A percentile compares a stretch with the other conserved stretches of the same genome.
phyloP scores from a whole-genome alignment of 2,797 vertebrate genomes.

The Streptopelia turtur region DNA sequence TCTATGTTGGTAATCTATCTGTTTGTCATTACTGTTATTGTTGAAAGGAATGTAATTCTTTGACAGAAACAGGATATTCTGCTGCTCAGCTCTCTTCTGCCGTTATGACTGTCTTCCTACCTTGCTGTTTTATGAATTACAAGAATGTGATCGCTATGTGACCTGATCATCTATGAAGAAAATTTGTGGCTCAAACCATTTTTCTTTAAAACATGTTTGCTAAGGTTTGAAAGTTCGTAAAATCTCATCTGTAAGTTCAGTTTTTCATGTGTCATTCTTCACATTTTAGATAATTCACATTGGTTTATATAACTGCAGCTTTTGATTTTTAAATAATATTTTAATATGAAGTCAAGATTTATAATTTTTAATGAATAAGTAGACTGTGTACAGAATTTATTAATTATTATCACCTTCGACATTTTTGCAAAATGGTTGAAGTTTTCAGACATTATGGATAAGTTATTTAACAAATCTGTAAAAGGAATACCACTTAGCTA shows the following conservation, averaged over 20 bases:
- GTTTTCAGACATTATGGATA: slow-evolving; percentile 56
- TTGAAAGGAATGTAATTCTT: slow-evolving; percentile 56
- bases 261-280: background rate
- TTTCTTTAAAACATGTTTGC: slow-evolving; percentile 56
- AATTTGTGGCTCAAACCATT: background rate
- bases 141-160: background rate
- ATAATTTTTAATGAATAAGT: slow-evolving; percentile 35
- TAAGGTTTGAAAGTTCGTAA: slow-evolving; percentile 32
- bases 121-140: slow-evolving; percentile 32
- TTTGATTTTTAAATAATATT: slow-evolving; percentile 44
- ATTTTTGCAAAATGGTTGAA: slow-evolving; percentile 59
- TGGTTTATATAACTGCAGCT: slow-evolving; percentile 31
- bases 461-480: slow-evolving; percentile 64
- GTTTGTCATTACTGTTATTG: slow-evolving; percentile 43
- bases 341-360: background rate
- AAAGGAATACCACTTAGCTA: slow-evolving; percentile 67
- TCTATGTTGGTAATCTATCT: slow-evolving; percentile 28
- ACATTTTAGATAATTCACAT: slow-evolving; percentile 34
- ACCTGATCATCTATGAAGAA: slow-evolving; percentile 25
- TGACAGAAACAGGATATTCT: slow-evolving; percentile 7
- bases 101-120: background rate
- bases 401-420: slow-evolving; percentile 54
- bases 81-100: slow-evolving; percentile 1
- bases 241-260: background rate
- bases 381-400: background rate